Conservation (phyloP, 2,113 vertebrate species). For the Ranitomeya imitator region DNA sequence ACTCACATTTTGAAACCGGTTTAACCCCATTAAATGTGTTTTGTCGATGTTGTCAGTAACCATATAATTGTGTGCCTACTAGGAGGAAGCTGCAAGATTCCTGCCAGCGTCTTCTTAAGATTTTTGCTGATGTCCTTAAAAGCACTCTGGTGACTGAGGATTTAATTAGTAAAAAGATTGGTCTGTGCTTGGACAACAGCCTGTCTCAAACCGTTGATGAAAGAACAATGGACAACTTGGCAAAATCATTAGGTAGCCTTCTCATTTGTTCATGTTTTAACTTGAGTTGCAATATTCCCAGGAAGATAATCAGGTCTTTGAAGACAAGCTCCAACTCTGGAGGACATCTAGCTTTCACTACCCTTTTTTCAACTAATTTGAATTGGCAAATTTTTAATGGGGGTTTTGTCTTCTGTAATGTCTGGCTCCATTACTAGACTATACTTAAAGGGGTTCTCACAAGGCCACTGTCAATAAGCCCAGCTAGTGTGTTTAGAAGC, state of each 20-base stretch:
- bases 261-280: not conserved
- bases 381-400: too few species aligned
- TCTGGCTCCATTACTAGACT: too few species aligned
- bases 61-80: not conserved
- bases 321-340: not conserved
- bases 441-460: too few species aligned
- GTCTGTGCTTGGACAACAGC: conserved; percentile 68
- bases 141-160: conserved; percentile 76
- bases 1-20: too few species aligned
- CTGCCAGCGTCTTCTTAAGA: conserved; percentile 77
- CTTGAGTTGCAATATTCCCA: too few species aligned
- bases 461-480: too few species aligned
- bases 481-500: too few species aligned
- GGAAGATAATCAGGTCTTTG: not conserved
- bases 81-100: conserved; percentile 77
- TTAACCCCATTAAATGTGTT: too few species aligned
- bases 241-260: conserved; percentile 11
- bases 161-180: conserved; percentile 80
- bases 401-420: too few species aligned
- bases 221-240: conserved; percentile 41
- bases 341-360: too few species aligned
- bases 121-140: conserved; percentile 80
- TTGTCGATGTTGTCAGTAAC: too few species aligned
- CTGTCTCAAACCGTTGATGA: conserved; percentile 60
- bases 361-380: too few species aligned